Conservation (phyloP, 2,888 invertebrate genomes). For the Spatulosminthurus flaviceps region DNA sequence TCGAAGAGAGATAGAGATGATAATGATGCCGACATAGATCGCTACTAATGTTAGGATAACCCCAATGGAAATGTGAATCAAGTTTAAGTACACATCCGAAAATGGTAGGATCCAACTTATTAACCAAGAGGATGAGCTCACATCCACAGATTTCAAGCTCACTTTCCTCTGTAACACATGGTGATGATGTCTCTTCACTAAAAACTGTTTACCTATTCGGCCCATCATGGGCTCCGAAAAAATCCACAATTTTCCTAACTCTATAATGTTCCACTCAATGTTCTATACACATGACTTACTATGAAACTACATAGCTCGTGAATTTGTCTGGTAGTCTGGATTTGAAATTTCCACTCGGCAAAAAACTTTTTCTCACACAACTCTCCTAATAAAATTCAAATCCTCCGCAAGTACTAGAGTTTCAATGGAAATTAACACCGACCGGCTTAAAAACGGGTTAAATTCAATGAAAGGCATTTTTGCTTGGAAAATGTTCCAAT, state of each 20-base stretch:
- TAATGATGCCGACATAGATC: constrained; percentile 30
- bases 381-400: too few relatives aligned
- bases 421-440: too few relatives aligned
- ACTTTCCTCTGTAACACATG: neutral
- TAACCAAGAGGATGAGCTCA: constrained; percentile 26
- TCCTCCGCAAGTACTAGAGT: too few relatives aligned
- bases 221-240: neutral
- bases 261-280: neutral
- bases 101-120: constrained; percentile 25
- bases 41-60: constrained; percentile 31
- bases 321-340: too few relatives aligned
- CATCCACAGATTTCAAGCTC: neutral
- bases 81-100: constrained; percentile 36
- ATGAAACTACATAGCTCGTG: too few relatives aligned
- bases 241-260: neutral
- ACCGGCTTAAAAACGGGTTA: too few relatives aligned
- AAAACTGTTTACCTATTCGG: neutral
- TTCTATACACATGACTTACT: neutral
- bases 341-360: too few relatives aligned
- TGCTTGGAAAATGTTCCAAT: too few relatives aligned
- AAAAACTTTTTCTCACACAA: too few relatives aligned
- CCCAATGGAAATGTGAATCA: constrained; percentile 33
- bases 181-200: neutral
- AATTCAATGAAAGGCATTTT: too few relatives aligned
- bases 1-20: constrained; percentile 20